Evolutionary conservation across 92 coral and sea anemone genomes (phyloP).

Genomic region (Parazoanthus swiftii): DNA sequence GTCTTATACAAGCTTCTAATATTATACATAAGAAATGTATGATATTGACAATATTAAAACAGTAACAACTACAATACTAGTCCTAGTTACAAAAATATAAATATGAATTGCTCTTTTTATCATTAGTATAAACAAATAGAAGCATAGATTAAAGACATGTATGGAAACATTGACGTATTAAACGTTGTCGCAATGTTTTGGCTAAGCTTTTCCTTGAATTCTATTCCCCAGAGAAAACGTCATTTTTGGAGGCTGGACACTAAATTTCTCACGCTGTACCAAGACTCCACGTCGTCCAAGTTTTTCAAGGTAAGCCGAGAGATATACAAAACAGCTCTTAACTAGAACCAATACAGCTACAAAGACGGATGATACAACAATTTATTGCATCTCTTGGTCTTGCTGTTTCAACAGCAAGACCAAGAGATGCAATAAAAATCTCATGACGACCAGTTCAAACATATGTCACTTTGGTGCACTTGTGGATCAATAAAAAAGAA

Average conservation of each 20-base stretch:
- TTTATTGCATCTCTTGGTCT: too few relatives aligned
- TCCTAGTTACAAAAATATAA: background rate
- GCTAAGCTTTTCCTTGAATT: background rate
- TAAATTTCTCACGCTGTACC: constrained; percentile 86
- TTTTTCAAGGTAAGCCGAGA: constrained; percentile 77
- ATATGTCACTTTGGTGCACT: too few relatives aligned
- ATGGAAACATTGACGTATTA: background rate
- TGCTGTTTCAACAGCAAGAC: too few relatives aligned
- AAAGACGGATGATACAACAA: too few relatives aligned
- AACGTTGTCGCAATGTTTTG: background rate
- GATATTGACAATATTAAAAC: too few relatives aligned
- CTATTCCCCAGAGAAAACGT: constrained; percentile 74
- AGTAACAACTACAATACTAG: background rate
- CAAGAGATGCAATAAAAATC: too few relatives aligned
- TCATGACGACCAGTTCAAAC: too few relatives aligned
- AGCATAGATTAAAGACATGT: background rate
- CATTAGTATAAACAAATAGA: background rate
- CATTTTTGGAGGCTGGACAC: constrained; percentile 99
- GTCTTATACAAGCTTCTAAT: too few relatives aligned
- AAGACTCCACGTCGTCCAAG: constrained; percentile 80
- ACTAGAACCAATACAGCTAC: too few relatives aligned
- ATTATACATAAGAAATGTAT: background rate
- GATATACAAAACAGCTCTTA: background rate
- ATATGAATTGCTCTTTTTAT: background rate
- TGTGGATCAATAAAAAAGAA: too few relatives aligned